These are phyloP conservation scores for Drosophila cardini DNA, from an alignment of 1,140 invertebrate genomes.

Conservation along the genomic window DNA sequence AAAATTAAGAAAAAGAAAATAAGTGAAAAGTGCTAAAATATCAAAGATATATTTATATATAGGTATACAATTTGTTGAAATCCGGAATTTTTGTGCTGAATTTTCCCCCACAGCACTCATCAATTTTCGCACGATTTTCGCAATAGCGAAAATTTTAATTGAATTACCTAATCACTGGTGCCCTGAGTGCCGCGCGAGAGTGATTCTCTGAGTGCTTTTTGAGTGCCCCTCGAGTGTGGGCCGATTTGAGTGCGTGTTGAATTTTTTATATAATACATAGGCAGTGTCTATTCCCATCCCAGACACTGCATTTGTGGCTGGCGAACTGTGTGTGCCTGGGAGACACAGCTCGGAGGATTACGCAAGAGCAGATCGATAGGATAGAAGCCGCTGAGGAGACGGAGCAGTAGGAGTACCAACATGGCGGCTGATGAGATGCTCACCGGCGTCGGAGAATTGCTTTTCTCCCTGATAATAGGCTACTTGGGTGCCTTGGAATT, in stretches of 20 bases:
- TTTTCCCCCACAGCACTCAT: not conserved
- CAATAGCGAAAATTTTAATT: slow-evolving; percentile 44
- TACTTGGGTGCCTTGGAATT: slow-evolving; percentile 90
- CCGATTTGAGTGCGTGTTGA: slow-evolving; percentile 66
- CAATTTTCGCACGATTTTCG: slow-evolving; percentile 3
- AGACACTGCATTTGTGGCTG: slow-evolving; percentile 47
- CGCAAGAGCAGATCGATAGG: slow-evolving; percentile 46
- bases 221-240: slow-evolving; percentile 10
- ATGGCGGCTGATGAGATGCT: slow-evolving; percentile 67
- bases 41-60: not conserved
- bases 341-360: slow-evolving; percentile 47
- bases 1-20: slow-evolving; percentile 11
- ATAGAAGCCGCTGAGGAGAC: not conserved
- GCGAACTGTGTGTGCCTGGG: not conserved
- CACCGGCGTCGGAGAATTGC: slow-evolving; percentile 84
- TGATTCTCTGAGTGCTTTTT: not conserved
- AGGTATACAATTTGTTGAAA: not conserved
- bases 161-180: slow-evolving; percentile 77
- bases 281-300: slow-evolving; percentile 12
- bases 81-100: not conserved
- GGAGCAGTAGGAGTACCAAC: not conserved
- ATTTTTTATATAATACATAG: slow-evolving; percentile 63
- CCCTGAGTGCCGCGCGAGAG: slow-evolving; percentile 20
- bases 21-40: slow-evolving; percentile 13
- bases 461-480: slow-evolving; percentile 89